Conservation (phyloP, 2,888 invertebrate genomes). For the Amblyteles armatorius region DNA sequence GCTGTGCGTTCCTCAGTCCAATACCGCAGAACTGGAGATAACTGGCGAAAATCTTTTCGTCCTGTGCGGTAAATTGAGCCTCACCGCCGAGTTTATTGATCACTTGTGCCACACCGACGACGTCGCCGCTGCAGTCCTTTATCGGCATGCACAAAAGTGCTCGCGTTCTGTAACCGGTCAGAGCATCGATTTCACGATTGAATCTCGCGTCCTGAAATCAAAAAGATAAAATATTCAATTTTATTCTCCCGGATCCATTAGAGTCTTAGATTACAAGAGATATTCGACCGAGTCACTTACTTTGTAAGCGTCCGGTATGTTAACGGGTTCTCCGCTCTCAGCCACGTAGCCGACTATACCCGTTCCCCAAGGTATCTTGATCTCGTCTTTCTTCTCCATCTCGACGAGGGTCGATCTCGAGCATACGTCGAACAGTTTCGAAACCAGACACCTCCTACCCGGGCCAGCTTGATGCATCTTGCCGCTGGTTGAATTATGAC, state of each 20-base stretch:
- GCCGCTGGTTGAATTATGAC: constrained; percentile 57
- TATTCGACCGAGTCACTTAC: constrained; percentile 83
- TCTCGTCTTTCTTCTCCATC: constrained; percentile 96
- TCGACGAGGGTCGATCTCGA: constrained; percentile 96
- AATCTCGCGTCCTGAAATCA: constrained; percentile 91
- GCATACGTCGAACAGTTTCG: constrained; percentile 97
- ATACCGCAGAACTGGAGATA: constrained; percentile 99
- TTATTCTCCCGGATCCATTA: constrained; percentile 23
- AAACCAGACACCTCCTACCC: constrained; percentile 91
- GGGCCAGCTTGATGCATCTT: constrained; percentile 67
- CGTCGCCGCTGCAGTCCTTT: constrained; percentile 96
- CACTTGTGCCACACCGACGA: constrained; percentile 98
- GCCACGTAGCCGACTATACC: constrained; percentile 98
- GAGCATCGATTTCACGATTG: constrained; percentile 96
- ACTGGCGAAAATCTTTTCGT: constrained; percentile 96
- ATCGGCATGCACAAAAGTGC: constrained; percentile 98
- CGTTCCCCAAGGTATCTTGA: constrained; percentile 96
- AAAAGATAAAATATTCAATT: constrained; percentile 13
- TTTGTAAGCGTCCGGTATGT: constrained; percentile 98
- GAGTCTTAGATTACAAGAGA: constrained; percentile 18
- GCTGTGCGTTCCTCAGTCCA: constrained; percentile 97
- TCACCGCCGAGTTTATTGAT: constrained; percentile 94
- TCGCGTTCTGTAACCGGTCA: constrained; percentile 96
- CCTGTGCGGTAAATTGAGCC: constrained; percentile 92
- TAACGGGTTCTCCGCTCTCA: constrained; percentile 95